Conservation (phyloP, 2,888 invertebrate species). For the Eugnorisma glareosa region DNA sequence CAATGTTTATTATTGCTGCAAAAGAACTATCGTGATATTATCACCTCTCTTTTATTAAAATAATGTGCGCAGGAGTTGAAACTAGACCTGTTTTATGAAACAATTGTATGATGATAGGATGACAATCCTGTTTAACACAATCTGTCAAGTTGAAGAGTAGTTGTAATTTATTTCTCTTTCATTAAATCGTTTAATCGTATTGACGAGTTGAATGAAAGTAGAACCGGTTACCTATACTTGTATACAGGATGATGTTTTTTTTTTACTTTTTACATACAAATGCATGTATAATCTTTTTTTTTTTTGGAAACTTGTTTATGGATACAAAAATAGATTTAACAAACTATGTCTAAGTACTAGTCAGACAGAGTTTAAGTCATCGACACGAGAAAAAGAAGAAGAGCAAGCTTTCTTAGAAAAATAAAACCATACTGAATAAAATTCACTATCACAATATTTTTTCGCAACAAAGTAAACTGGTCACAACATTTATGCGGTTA, state of each 20-base stretch:
- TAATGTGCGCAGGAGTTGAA: slow-evolving; percentile 30
- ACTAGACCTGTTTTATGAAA: slow-evolving; percentile 19
- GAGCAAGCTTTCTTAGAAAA: background rate
- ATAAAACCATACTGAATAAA: background rate
- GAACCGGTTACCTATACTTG: slow-evolving; percentile 12
- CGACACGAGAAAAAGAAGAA: background rate
- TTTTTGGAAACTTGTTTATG: background rate
- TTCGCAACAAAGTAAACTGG: slow-evolving; percentile 29
- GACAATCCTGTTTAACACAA: slow-evolving; percentile 39
- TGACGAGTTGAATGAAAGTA: slow-evolving; percentile 8
- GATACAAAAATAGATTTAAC: background rate
- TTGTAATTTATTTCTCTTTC: slow-evolving; percentile 33
- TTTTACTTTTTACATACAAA: background rate
- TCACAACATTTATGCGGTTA: slow-evolving; percentile 40
- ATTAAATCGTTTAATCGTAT: slow-evolving; percentile 14
- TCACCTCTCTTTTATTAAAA: background rate
- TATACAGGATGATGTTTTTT: background rate
- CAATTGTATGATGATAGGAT: too few relatives aligned
- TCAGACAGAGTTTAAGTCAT: background rate
- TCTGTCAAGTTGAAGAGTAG: slow-evolving; percentile 33
- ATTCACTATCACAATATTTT: background rate
- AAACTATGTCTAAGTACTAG: background rate
- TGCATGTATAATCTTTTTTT: background rate
- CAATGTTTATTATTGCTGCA: background rate
- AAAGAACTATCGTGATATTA: background rate